Evolutionary conservation across 2,113 vertebrate species (phyloP).

Genomic region (Pampusana beccarii): DNA sequence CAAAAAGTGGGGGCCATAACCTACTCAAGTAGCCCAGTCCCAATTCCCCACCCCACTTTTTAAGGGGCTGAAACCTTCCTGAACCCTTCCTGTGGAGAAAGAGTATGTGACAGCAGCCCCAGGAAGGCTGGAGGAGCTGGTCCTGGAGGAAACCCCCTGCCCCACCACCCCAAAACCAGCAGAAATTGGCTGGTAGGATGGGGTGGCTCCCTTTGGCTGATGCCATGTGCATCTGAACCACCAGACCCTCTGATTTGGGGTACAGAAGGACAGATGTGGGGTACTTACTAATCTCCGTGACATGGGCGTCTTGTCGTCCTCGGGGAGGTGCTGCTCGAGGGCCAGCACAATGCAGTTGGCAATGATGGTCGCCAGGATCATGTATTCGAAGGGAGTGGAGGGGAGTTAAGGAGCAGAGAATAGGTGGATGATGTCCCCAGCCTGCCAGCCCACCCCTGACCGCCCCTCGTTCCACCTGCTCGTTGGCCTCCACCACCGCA

Average conservation of each 20-base stretch:
- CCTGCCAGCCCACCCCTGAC: not conserved
- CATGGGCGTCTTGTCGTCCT: constrained; percentile 97
- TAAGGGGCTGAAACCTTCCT: not conserved
- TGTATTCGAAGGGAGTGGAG: constrained; percentile 95
- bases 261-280: accelerated
- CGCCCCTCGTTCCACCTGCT: not conserved
- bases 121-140: not conserved
- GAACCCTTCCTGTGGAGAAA: not conserved
- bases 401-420: constrained; percentile 82
- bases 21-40: not conserved
- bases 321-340: constrained; percentile 94
- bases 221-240: not conserved
- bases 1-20: not conserved
- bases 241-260: accelerated
- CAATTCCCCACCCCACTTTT: not conserved
- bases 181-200: not conserved
- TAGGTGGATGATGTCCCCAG: not conserved
- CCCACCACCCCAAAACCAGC: not conserved
- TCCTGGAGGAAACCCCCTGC: not conserved
- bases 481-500: not conserved
- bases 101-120: not conserved
- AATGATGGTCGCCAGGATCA: constrained; percentile 98
- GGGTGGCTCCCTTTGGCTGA: not conserved
- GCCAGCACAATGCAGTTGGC: constrained; percentile 98
- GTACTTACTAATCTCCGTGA: constrained; percentile 92